A percentile compares a stretch with the other conserved stretches of the same genome.
Evolutionary conservation across 2,888 invertebrate species (phyloP).

Genomic region (Mycalesis mineus): DNA sequence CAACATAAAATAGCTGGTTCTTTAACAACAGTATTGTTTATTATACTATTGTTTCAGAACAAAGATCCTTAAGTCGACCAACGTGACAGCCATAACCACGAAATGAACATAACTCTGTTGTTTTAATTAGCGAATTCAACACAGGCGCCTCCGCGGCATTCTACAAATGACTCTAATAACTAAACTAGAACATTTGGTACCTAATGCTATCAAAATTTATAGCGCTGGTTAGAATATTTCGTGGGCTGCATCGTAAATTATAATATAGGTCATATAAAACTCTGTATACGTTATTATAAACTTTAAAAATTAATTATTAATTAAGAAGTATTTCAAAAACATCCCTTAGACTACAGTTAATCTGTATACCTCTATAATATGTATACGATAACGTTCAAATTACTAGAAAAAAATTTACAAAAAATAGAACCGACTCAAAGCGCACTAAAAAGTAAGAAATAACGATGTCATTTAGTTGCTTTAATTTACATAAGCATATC

Average conservation of each 20-base stretch:
- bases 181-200: slow-evolving; percentile 28
- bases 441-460: too few relatives aligned
- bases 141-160: slow-evolving; percentile 32
- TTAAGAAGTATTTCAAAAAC: too few relatives aligned
- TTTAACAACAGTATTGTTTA: slow-evolving; percentile 13
- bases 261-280: not conserved
- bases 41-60: slow-evolving; percentile 24
- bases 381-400: too few relatives aligned
- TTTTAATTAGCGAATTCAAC: slow-evolving; percentile 49
- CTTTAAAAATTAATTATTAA: too few relatives aligned
- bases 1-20: not conserved
- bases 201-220: slow-evolving; percentile 22
- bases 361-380: too few relatives aligned
- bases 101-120: slow-evolving; percentile 47
- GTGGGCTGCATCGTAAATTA: not conserved
- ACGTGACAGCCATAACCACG: slow-evolving; percentile 46
- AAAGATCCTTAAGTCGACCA: slow-evolving; percentile 30
- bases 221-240: slow-evolving; percentile 12
- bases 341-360: too few relatives aligned
- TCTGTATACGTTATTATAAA: too few relatives aligned
- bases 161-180: slow-evolving; percentile 29
- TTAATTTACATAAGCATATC: too few relatives aligned
- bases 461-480: too few relatives aligned
- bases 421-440: too few relatives aligned
- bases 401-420: too few relatives aligned